Evolutionary conservation across 2,113 vertebrate species (phyloP).

Genomic region (Lagopus muta): DNA sequence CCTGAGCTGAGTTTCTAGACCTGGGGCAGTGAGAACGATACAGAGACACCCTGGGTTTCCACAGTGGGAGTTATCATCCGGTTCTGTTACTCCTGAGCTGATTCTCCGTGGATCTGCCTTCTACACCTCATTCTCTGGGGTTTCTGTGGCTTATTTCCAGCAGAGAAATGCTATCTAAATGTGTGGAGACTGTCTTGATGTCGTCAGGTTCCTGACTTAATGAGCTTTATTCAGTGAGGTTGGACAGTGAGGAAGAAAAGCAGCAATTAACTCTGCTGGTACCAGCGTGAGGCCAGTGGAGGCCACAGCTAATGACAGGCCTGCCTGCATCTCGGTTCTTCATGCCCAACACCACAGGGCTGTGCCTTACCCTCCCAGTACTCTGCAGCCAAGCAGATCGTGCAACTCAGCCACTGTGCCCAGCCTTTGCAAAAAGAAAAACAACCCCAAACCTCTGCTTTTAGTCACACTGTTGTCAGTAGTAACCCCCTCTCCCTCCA

Average conservation of each 20-base stretch:
- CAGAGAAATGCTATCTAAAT: background rate
- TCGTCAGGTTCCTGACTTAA: background rate
- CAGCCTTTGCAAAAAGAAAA: background rate
- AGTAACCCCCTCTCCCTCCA: background rate
- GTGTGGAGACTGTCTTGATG: background rate
- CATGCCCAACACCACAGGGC: rapidly evolving
- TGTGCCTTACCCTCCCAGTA: background rate
- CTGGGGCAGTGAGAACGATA: background rate
- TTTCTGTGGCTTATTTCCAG: slow-evolving; percentile 3
- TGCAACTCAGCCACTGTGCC: background rate
- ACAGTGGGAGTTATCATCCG: background rate
- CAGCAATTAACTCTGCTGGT: background rate
- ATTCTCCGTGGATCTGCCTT: background rate
- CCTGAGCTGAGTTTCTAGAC: background rate
- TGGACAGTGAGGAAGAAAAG: background rate
- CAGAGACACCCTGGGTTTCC: background rate
- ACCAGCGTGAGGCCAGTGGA: background rate
- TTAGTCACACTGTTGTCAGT: background rate
- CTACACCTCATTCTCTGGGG: background rate
- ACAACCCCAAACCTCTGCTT: background rate
- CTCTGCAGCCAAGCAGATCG: background rate
- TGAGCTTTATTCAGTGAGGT: background rate
- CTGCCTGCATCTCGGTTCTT: background rate
- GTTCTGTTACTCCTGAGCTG: background rate
- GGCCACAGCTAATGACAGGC: background rate